These are phyloP conservation scores for Syndactyla subalaris DNA, from an alignment of 2,797 vertebrate species.

Conservation along the genomic window DNA sequence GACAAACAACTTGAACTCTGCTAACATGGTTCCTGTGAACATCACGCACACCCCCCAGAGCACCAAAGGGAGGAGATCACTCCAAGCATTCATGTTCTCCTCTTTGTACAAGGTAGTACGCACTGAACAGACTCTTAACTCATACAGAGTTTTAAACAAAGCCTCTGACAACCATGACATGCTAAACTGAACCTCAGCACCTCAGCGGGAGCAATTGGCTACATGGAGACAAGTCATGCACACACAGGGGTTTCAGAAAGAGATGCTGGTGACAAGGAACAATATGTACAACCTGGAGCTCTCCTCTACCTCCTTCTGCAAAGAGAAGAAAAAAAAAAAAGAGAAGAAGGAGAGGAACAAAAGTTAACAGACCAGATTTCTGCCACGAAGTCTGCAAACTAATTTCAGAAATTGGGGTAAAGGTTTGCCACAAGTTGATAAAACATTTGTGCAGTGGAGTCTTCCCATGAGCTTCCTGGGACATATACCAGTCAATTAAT, in stretches of 20 bases:
- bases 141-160: background rate
- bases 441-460: background rate
- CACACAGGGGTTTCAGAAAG: slow-evolving; percentile 22
- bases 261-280: slow-evolving; percentile 50
- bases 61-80: background rate
- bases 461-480: background rate
- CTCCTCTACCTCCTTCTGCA: slow-evolving; percentile 88
- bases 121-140: slow-evolving; percentile 67
- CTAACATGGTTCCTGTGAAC: fast-evolving
- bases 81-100: background rate
- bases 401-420: background rate
- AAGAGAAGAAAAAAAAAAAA: slow-evolving; percentile 73
- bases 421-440: background rate
- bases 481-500: background rate
- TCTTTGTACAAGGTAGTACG: background rate
- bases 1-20: background rate
- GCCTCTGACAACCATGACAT: slow-evolving; percentile 34
- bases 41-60: background rate
- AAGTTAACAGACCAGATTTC: slow-evolving; percentile 51
- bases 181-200: slow-evolving; percentile 27
- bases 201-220: background rate
- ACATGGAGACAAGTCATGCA: slow-evolving; percentile 46
- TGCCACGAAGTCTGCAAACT: background rate
- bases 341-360: slow-evolving; percentile 37
- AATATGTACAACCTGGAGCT: slow-evolving; percentile 86